These are phyloP conservation scores for Sphyrna mokarran DNA, from an alignment of 2,113 vertebrate genomes.

Conservation along the genomic window DNA sequence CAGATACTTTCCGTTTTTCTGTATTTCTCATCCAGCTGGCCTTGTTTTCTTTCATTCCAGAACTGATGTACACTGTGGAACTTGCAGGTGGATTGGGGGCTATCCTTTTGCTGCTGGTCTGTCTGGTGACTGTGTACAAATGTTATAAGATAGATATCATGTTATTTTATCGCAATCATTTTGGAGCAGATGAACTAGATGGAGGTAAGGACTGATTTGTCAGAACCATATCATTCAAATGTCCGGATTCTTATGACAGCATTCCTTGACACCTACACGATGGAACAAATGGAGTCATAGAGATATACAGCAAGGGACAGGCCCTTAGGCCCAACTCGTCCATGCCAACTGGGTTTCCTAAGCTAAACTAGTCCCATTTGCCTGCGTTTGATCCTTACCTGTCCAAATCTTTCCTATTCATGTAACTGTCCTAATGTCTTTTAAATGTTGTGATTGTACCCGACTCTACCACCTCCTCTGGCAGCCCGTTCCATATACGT, in stretches of 20 bases:
- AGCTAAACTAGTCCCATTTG: too few species aligned
- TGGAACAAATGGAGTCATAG: not conserved
- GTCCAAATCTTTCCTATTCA: too few species aligned
- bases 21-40: constrained; percentile 43
- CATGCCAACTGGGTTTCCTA: too few species aligned
- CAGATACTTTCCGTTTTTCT: constrained; percentile 28
- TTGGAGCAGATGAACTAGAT: constrained; percentile 88
- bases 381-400: too few species aligned
- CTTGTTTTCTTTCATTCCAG: constrained; percentile 52
- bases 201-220: constrained; percentile 69
- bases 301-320: too few species aligned
- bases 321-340: too few species aligned
- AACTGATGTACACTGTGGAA: constrained; percentile 96
- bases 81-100: constrained; percentile 93
- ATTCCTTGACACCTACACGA: not conserved
- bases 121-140: constrained; percentile 91
- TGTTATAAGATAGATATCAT: constrained; percentile 96
- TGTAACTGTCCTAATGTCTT: too few species aligned
- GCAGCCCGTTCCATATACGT: too few species aligned
- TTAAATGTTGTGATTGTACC: too few species aligned
- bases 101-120: constrained; percentile 87
- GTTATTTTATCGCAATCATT: constrained; percentile 94
- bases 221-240: not conserved
- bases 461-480: too few species aligned
- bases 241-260: not conserved